Percentiles rank a stretch among this genome's conserved stretches.
phyloP scores from a whole-genome alignment of 2,888 invertebrate species.

The Dioctria linearis region DNA sequence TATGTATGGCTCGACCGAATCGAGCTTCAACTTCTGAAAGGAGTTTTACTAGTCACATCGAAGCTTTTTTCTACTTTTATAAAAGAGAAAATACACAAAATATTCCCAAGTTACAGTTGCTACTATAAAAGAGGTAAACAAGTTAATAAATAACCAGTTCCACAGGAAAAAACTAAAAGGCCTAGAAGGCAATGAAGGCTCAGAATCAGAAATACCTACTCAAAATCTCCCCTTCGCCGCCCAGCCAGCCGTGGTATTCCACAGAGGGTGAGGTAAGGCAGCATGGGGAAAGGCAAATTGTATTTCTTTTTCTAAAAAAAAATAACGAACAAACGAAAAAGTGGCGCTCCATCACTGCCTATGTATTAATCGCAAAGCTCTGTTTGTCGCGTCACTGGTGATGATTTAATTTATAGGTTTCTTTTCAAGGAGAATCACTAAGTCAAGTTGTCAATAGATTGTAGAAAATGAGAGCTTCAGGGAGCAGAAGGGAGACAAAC shows the following conservation, averaged over 20 bases:
- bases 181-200: conserved; percentile 56
- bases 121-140: conserved; percentile 47
- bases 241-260: not conserved
- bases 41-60: conserved; percentile 28
- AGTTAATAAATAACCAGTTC: conserved; percentile 55
- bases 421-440: conserved; percentile 56
- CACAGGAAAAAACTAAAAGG: conserved; percentile 49
- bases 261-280: conserved; percentile 51
- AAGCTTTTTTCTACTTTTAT: not conserved
- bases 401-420: conserved; percentile 54
- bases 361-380: conserved; percentile 40
- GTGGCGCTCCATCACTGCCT: conserved; percentile 33
- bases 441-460: conserved; percentile 28
- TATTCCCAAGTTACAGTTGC: conserved; percentile 35
- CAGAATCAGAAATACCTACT: conserved; percentile 34
- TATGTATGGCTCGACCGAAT: not conserved
- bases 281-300: conserved; percentile 26
- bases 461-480: not conserved
- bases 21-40: conserved; percentile 41
- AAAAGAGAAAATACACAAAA: conserved; percentile 39
- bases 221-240: conserved; percentile 26
- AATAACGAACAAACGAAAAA: conserved; percentile 8
- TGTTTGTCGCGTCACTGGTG: conserved; percentile 38
- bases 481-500: conserved; percentile 47
- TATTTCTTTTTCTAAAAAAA: not conserved